These are phyloP conservation scores for Diloba caeruleocephala DNA, from an alignment of 2,888 invertebrate species.

Conservation along the genomic window DNA sequence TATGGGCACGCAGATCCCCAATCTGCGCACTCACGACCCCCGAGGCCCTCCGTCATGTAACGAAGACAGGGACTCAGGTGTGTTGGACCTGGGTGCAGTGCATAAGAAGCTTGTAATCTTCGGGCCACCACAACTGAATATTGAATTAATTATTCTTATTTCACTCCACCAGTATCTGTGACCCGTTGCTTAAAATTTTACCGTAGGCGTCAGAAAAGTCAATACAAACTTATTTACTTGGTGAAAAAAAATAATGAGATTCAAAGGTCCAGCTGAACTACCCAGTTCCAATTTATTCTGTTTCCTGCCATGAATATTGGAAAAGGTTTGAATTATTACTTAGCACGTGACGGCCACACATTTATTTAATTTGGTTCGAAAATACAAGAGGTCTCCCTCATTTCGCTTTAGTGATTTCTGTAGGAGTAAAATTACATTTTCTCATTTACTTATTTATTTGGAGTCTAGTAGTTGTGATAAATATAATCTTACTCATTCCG, in stretches of 20 bases:
- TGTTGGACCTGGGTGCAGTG: no score
- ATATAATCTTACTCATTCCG: not conserved
- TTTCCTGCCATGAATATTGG: conserved; percentile 52
- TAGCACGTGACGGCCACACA: conserved; percentile 46
- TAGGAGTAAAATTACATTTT: conserved; percentile 32
- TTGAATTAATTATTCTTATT: not conserved
- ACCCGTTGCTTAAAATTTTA: conserved; percentile 26
- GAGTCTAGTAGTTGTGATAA: not conserved
- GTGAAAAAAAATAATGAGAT: conserved; percentile 17
- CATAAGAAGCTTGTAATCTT: no score
- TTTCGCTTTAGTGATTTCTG: conserved; percentile 16
- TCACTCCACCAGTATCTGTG: not conserved
- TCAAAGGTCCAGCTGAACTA: conserved; percentile 23
- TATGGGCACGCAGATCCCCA: no score
- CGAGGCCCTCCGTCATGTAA: no score
- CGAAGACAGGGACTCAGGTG: no score
- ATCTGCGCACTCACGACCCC: no score
- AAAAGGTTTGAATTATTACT: conserved; percentile 58
- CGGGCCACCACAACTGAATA: no score
- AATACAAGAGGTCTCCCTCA: conserved; percentile 23
- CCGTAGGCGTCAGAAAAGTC: conserved; percentile 24
- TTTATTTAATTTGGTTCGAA: conserved; percentile 49
- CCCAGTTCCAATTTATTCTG: conserved; percentile 29
- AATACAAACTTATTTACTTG: conserved; percentile 6
- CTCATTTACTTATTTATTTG: conserved; percentile 5